phyloP scores from a whole-genome alignment of 2,113 vertebrate species.

The Ahaetulla prasina region DNA sequence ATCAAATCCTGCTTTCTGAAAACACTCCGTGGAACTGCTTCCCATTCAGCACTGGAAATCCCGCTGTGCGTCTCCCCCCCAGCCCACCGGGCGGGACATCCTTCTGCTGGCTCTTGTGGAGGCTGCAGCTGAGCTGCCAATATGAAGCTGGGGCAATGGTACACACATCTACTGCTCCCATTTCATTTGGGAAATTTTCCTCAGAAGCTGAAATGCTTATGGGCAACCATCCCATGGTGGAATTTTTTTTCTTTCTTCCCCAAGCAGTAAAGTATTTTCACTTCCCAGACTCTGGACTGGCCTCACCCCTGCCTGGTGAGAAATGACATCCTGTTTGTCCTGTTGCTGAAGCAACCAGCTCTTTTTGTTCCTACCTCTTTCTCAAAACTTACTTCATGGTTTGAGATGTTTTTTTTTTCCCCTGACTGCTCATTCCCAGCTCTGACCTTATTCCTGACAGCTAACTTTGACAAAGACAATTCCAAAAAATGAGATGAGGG shows the following conservation, averaged over 20 bases:
- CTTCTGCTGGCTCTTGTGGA: background rate
- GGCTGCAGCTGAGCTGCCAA: background rate
- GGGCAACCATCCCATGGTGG: background rate
- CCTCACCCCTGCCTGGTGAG: background rate
- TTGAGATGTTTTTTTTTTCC: background rate
- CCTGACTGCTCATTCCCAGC: background rate
- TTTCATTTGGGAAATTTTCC: background rate
- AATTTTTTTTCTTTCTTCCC: rapidly evolving
- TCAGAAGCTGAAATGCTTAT: background rate
- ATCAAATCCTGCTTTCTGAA: background rate
- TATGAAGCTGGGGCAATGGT: background rate
- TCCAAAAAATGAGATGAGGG: background rate
- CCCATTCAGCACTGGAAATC: background rate
- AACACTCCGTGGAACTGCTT: background rate
- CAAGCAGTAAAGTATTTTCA: background rate
- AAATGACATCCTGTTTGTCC: background rate
- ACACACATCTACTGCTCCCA: background rate
- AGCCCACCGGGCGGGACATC: rapidly evolving
- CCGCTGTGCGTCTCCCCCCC: background rate
- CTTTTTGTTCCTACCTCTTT: background rate
- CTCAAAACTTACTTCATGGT: background rate
- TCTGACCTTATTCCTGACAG: background rate
- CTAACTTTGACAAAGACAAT: background rate
- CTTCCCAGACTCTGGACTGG: background rate
- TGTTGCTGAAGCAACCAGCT: background rate